Evolutionary conservation across 2,797 vertebrate genomes (phyloP).

Genomic region (Melanotaenia boesemani): DNA sequence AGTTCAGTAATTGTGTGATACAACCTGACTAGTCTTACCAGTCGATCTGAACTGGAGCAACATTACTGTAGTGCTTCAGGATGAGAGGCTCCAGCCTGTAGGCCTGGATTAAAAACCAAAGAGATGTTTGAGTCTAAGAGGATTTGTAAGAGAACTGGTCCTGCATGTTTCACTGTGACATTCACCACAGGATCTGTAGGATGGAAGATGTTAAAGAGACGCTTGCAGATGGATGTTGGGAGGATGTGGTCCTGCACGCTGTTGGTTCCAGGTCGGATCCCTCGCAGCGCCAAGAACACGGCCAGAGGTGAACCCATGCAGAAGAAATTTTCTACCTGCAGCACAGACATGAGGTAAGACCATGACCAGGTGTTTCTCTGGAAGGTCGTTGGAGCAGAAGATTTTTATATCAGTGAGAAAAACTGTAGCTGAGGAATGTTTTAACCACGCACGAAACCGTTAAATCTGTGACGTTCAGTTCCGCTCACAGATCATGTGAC

Average conservation of each 20-base stretch:
- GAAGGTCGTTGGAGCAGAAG: not conserved
- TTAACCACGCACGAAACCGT: too few relatives aligned
- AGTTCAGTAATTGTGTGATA: too few relatives aligned
- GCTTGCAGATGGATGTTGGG: slow-evolving; percentile 91
- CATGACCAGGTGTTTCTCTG: too few relatives aligned
- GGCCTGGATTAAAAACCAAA: slow-evolving; percentile 81
- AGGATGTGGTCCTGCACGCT: slow-evolving; percentile 93
- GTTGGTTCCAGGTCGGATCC: slow-evolving; percentile 89
- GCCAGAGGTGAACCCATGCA: slow-evolving; percentile 97
- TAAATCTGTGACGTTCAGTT: too few relatives aligned
- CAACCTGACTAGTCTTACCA: slow-evolving; percentile 78
- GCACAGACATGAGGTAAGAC: slow-evolving; percentile 14
- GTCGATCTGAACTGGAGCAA: slow-evolving; percentile 93
- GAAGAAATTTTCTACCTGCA: slow-evolving; percentile 97
- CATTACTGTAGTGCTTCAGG: slow-evolving; percentile 95
- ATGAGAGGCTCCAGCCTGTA: slow-evolving; percentile 96
- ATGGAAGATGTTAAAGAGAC: slow-evolving; percentile 95
- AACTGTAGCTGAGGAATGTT: too few relatives aligned
- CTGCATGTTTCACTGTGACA: not conserved
- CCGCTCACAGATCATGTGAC: too few relatives aligned
- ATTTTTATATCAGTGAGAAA: not conserved
- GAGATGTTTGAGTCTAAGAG: not conserved
- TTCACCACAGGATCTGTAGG: slow-evolving; percentile 98
- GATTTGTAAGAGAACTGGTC: not conserved
- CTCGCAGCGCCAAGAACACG: slow-evolving; percentile 93